A percentile compares a stretch with the other conserved stretches of the same genome.
These are phyloP conservation scores for Tetragnatha versicolor DNA, from an alignment of 1,140 invertebrate genomes.

Conservation along the genomic window DNA sequence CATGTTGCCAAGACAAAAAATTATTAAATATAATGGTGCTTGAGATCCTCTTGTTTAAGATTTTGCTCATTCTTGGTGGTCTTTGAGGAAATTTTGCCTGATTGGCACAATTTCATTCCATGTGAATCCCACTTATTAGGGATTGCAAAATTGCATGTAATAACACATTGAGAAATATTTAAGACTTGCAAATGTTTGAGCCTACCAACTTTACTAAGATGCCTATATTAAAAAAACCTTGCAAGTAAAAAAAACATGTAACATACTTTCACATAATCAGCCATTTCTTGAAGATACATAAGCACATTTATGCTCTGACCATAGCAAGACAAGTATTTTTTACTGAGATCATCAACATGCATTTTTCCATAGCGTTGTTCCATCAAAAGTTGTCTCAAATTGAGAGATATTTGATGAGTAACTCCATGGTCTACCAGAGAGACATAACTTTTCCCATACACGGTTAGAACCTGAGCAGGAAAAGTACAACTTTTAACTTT, in stretches of 20 bases:
- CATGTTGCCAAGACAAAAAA: too few species aligned
- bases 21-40: too few species aligned
- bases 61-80: too few species aligned
- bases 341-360: constrained; percentile 66
- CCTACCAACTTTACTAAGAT: neutral
- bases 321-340: constrained; percentile 66
- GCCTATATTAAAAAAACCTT: neutral
- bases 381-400: constrained; percentile 70
- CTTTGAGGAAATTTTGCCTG: too few species aligned
- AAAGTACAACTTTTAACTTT: too few species aligned
- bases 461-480: too few species aligned
- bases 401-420: constrained; percentile 64
- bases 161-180: neutral
- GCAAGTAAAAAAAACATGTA: neutral
- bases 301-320: constrained; percentile 65
- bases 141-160: neutral
- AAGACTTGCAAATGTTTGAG: neutral
- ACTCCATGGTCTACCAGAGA: constrained; percentile 58
- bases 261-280: constrained; percentile 67
- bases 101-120: too few species aligned
- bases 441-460: constrained; percentile 61
- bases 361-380: constrained; percentile 67
- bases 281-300: constrained; percentile 66
- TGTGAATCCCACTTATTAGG: too few species aligned
- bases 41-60: too few species aligned